Evolutionary conservation across 2,888 invertebrate species (phyloP), one percentile per base, ranked within the genome.

Genomic region (Sphecodes monilicornis): DNA sequence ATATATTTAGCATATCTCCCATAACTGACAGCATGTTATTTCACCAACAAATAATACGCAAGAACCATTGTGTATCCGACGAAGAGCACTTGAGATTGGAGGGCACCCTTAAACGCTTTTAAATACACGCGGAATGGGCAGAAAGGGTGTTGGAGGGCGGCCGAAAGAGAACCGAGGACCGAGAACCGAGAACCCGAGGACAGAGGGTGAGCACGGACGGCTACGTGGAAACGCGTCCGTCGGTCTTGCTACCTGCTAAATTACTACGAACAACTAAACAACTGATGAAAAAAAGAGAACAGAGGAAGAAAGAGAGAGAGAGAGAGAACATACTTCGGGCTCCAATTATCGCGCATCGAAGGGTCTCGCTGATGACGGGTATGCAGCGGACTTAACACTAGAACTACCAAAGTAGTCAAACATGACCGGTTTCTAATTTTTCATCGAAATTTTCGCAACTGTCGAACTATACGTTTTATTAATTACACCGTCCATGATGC

Each of bases 1-100:
- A 91, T 93, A 92, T 93, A 92, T 93, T 93, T 93, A 93, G 92
- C 93, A 92, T 93, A 93, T 93, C 93, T 90, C 86, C 86, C 83
- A 88, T 90, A 90, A 91, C 93, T 93, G 93, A 93, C 93, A 93
- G 93, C 92, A 91, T 93, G 93, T 93, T 93, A 93, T 93, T 93
- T 93, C 90, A 93, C 93, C 93, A 92, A 93, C 93, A 93, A 93
- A 93, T 93, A 93, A 93, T 93, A 93, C 91, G 91, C 92, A 91
- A 91, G 90, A 86, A 91, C 90, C 92, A 91, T 92, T 92, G 91
- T 91, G 91, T 86, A 90, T 85, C 87, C 82, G 90, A 87, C 88
- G 85, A 86, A 91, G 90, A 89, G 90, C 92, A 92, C 91, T 92
- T 85, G 91, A 91, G 90, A 87, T 87, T 90, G 83, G 86, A 91